Evolutionary conservation across 2,113 vertebrate genomes (phyloP).

Genomic region (Acrocephalus arundinaceus): DNA sequence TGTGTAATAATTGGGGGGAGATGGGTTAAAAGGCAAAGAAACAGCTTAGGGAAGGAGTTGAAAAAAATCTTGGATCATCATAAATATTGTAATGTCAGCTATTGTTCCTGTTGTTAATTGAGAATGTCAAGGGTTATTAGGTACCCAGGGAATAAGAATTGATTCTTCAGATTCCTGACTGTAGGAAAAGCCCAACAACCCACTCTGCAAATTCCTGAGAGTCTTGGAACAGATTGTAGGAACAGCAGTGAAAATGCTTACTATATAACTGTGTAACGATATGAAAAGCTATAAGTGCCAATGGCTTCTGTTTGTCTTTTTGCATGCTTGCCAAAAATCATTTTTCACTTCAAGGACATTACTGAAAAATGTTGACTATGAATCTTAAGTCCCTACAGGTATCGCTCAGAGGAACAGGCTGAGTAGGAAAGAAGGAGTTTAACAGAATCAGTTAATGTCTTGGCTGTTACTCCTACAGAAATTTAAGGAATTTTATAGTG

Average conservation of each 20-base stretch:
- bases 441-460: neutral
- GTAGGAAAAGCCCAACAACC: neutral
- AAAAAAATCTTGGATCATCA: neutral
- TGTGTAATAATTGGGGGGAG: neutral
- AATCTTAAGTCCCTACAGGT: slow-evolving; percentile 13
- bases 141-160: slow-evolving; percentile 28
- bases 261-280: neutral
- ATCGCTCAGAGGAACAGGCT: neutral
- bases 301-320: slow-evolving; percentile 39
- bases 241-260: slow-evolving; percentile 49
- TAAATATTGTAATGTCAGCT: slow-evolving; percentile 31
- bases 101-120: slow-evolving; percentile 23
- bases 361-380: slow-evolving; percentile 20
- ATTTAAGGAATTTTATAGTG: slow-evolving; percentile 40
- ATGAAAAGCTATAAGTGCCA: slow-evolving; percentile 29
- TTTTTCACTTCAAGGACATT: slow-evolving; percentile 51
- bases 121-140: slow-evolving; percentile 22
- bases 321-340: slow-evolving; percentile 12
- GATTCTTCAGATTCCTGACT: slow-evolving; percentile 31
- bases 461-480: slow-evolving; percentile 11
- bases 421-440: neutral
- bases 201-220: slow-evolving; percentile 35
- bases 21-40: neutral
- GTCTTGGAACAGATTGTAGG: slow-evolving; percentile 32
- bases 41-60: neutral